Conservation (phyloP, 1,140 invertebrate genomes). For the Zelostemma sp. region DNA sequence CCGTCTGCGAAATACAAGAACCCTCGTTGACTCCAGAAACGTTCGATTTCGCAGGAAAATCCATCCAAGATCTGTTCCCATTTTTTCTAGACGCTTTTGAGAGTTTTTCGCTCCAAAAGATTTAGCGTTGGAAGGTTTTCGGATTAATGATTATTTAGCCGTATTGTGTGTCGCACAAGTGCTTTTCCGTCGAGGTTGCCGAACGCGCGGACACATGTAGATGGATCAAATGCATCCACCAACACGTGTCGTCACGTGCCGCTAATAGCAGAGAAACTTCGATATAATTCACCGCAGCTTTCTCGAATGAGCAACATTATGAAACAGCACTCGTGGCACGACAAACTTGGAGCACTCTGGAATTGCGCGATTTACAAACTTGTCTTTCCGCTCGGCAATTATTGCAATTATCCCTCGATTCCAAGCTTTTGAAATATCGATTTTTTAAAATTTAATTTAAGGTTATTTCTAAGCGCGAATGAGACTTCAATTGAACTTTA, state of each 20-base stretch:
- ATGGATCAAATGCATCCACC: slow-evolving; percentile 34
- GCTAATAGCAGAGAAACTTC: slow-evolving; percentile 57
- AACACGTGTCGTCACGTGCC: slow-evolving; percentile 67
- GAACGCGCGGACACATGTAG: slow-evolving; percentile 19
- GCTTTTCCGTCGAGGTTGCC: slow-evolving; percentile 13
- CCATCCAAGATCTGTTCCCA: too few relatives aligned
- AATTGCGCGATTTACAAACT: not conserved
- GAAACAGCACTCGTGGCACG: slow-evolving; percentile 58
- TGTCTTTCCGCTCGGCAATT: slow-evolving; percentile 4
- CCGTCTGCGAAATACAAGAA: slow-evolving; percentile 12
- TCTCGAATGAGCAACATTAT: slow-evolving; percentile 64
- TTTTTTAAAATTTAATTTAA: too few relatives aligned
- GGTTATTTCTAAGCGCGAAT: too few relatives aligned
- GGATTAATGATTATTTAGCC: slow-evolving; percentile 1
- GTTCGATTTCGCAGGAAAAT: not conserved
- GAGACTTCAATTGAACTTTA: too few relatives aligned
- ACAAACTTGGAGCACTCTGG: slow-evolving; percentile 1
- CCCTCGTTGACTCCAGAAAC: slow-evolving; percentile 25
- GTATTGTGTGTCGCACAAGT: not conserved
- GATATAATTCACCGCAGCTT: slow-evolving; percentile 55
- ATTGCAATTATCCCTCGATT: slow-evolving; percentile 33
- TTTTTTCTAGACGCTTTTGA: not conserved
- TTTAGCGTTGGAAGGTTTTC: not conserved
- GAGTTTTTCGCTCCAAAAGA: not conserved
- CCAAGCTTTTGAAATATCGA: too few relatives aligned